Evolutionary conservation across 2,888 invertebrate species (phyloP).

Genomic region (Seladonia tumulorum): DNA sequence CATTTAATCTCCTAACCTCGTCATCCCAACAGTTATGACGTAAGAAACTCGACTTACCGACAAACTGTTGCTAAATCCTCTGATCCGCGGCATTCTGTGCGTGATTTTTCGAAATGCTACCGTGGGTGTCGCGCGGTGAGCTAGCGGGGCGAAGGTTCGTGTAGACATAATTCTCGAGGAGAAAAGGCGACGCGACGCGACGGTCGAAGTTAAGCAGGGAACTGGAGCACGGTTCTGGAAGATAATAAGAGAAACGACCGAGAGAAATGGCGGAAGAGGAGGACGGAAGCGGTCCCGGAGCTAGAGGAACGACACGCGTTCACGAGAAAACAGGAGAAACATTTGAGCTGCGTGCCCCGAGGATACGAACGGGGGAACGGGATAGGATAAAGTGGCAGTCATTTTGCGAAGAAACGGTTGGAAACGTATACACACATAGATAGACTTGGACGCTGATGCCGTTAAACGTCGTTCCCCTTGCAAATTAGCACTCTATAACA

Average conservation of each 20-base stretch:
- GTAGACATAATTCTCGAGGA: constrained; percentile 24
- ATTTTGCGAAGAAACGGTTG: constrained; percentile 15
- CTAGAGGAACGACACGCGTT: constrained; percentile 7
- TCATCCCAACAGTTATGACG: no score
- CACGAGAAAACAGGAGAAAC: constrained; percentile 37
- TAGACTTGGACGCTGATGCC: background rate
- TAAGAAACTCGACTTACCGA: background rate
- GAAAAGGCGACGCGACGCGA: constrained; percentile 22
- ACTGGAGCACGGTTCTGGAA: constrained; percentile 31
- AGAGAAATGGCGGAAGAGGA: constrained; percentile 17
- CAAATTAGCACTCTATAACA: background rate
- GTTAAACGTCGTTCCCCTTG: constrained; percentile 15
- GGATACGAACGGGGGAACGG: background rate
- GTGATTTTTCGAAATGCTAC: background rate
- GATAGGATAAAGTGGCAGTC: constrained; percentile 16
- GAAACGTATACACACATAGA: background rate
- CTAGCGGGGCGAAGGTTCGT: constrained; percentile 17
- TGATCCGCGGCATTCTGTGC: background rate
- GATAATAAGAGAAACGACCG: constrained; percentile 32
- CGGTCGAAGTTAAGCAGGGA: constrained; percentile 24
- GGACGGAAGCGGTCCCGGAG: background rate
- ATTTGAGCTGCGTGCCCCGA: constrained; percentile 5
- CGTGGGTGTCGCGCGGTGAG: background rate
- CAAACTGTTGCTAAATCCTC: background rate
- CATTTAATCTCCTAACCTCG: no score